Percentiles rank a stretch among this genome's conserved stretches.
phyloP scores from a whole-genome alignment of 2,888 invertebrate genomes.

The Augochlorella aurata region DNA sequence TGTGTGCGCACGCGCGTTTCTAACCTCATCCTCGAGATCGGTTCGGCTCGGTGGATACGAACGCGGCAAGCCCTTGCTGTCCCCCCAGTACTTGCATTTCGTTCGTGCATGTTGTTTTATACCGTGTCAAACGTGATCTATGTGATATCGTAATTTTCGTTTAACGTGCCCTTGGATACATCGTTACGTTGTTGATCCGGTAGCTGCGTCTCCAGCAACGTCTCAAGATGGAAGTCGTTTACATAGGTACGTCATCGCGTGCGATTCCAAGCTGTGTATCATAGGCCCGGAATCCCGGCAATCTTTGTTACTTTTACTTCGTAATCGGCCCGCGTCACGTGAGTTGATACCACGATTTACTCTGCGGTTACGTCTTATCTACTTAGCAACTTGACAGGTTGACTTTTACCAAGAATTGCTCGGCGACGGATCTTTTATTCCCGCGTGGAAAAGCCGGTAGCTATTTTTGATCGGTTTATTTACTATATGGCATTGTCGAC shows the following conservation, averaged over 20 bases:
- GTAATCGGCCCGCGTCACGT: background rate
- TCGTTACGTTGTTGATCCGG: slow-evolving; percentile 58
- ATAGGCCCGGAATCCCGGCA: slow-evolving; percentile 2
- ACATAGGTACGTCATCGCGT: slow-evolving; percentile 76
- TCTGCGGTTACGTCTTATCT: background rate
- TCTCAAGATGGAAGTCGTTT: slow-evolving; percentile 81
- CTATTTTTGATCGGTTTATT: background rate
- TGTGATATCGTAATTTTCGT: slow-evolving; percentile 50
- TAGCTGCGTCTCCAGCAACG: slow-evolving; percentile 62
- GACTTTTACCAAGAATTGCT: background rate
- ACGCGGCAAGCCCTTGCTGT: slow-evolving; percentile 24
- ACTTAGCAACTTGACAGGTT: slow-evolving; percentile 1
- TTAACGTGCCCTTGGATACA: slow-evolving; percentile 67
- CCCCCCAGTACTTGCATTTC: slow-evolving; percentile 19
- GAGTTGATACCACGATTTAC: slow-evolving; percentile 1
- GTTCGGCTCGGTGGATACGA: slow-evolving; percentile 18
- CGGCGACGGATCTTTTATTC: background rate
- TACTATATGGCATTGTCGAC: background rate
- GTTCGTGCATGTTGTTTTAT: background rate
- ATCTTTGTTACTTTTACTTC: slow-evolving; percentile 20
- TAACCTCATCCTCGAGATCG: slow-evolving; percentile 59
- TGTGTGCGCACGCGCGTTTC: slow-evolving; percentile 51
- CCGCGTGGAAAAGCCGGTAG: background rate
- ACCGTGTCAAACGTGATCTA: slow-evolving; percentile 36
- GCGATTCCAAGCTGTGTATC: slow-evolving; percentile 11